These are phyloP conservation scores for Rhynchopsitta pachyrhyncha DNA, from an alignment of 2,113 vertebrate genomes.

Conservation along the genomic window DNA sequence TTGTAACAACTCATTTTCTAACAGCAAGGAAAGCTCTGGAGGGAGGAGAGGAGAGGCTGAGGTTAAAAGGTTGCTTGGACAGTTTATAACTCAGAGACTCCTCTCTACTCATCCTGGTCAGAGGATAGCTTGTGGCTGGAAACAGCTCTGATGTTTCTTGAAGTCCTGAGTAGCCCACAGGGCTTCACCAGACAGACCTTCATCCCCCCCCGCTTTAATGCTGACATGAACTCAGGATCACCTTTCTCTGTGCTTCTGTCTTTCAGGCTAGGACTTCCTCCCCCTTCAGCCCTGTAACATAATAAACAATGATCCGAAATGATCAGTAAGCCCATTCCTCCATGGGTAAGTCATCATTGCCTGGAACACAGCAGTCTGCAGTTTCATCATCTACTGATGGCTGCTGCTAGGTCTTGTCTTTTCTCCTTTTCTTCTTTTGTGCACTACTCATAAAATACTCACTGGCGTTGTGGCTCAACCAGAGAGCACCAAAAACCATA, in stretches of 20 bases:
- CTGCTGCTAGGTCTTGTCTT: not conserved
- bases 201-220: not conserved
- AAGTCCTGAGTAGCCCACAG: not conserved
- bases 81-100: not conserved
- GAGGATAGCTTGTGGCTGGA: not conserved
- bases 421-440: not conserved
- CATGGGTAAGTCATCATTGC: not conserved
- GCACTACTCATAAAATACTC: not conserved
- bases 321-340: not conserved
- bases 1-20: not conserved
- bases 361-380: not conserved
- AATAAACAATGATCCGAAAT: not conserved
- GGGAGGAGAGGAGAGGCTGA: not conserved
- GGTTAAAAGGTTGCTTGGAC: not conserved
- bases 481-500: not conserved
- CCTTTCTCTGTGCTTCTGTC: slow-evolving; percentile 2
- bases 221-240: not conserved
- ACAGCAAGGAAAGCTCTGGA: not conserved
- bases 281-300: not conserved
- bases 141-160: not conserved
- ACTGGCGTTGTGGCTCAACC: not conserved
- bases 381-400: not conserved
- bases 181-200: not conserved
- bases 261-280: not conserved
- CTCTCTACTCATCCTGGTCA: not conserved